Evolutionary conservation across 2,113 vertebrate genomes (phyloP).

Genomic region (Callionymus lyra): DNA sequence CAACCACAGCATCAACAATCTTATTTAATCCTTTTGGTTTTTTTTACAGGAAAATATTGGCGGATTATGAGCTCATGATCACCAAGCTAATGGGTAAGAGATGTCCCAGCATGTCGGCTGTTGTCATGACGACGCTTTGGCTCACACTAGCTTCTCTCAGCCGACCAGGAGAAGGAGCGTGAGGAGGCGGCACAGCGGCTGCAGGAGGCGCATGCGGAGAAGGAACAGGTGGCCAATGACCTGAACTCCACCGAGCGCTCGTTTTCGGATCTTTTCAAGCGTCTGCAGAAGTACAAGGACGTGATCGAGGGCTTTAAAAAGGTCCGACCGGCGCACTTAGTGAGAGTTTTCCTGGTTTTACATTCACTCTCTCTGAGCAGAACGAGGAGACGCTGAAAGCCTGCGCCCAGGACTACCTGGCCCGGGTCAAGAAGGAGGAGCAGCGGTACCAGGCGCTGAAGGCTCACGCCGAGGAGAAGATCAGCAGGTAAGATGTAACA

Average conservation of each 20-base stretch:
- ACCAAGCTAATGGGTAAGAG: constrained; percentile 74
- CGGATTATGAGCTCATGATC: constrained; percentile 73
- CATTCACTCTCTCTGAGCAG: constrained; percentile 44
- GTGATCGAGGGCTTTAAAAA: constrained; percentile 78
- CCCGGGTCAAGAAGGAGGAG: constrained; percentile 75
- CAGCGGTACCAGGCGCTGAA: constrained; percentile 85
- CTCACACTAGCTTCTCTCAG: constrained; percentile 47
- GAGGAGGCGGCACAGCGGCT: constrained; percentile 62
- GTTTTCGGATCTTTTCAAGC: constrained; percentile 82
- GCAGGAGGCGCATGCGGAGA: constrained; percentile 66
- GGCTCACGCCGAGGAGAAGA: constrained; percentile 85
- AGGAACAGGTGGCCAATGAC: constrained; percentile 72
- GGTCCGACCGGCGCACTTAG: constrained; percentile 36
- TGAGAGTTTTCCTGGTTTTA: not conserved
- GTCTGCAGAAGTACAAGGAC: constrained; percentile 85
- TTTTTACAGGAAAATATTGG: constrained; percentile 74
- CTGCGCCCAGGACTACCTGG: constrained; percentile 75
- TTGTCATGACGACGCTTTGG: not conserved
- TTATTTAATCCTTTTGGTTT: not conserved
- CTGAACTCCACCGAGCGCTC: constrained; percentile 79
- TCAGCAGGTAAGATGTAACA: constrained; percentile 62
- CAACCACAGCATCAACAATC: no score
- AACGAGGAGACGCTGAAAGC: constrained; percentile 85
- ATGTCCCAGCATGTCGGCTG: not conserved
- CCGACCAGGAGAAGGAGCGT: constrained; percentile 71